These are phyloP conservation scores for Zaprionus bogoriensis DNA, from an alignment of 2,888 invertebrate species.

Conservation along the genomic window DNA sequence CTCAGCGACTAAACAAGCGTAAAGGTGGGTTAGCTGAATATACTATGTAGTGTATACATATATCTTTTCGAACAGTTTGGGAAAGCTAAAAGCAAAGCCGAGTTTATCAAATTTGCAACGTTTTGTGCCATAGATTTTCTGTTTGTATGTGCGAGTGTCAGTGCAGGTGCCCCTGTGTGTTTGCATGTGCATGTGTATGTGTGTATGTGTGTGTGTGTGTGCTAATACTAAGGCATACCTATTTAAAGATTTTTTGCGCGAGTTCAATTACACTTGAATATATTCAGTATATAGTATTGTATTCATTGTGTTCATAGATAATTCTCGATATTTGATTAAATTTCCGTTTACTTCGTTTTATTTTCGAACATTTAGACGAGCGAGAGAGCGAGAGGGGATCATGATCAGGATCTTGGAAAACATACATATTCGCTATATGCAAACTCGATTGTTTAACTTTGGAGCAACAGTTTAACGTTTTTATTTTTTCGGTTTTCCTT, in stretches of 20 bases:
- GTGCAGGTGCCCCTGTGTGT: not conserved
- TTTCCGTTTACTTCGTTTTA: conserved; percentile 11
- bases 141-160: not conserved
- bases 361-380: conserved; percentile 49
- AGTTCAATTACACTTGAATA: conserved; percentile 57
- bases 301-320: conserved; percentile 23
- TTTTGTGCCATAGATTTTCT: not conserved
- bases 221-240: conserved; percentile 71
- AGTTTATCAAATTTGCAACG: not conserved
- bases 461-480: conserved; percentile 77
- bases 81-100: not conserved
- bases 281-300: conserved; percentile 27
- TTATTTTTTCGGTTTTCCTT: conserved; percentile 28
- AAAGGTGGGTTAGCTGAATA: not conserved
- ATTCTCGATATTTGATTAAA: conserved; percentile 26
- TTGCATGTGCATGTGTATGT: conserved; percentile 2
- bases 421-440: not conserved
- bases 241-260: conserved; percentile 78
- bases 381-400: conserved; percentile 48
- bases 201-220: conserved; percentile 11
- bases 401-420: conserved; percentile 39
- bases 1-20: conserved; percentile 26
- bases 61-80: not conserved
- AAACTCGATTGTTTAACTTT: conserved; percentile 37
- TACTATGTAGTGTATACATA: not conserved